These are phyloP conservation scores for Trachelus tabidus DNA, from an alignment of 2,888 invertebrate species.

Conservation along the genomic window DNA sequence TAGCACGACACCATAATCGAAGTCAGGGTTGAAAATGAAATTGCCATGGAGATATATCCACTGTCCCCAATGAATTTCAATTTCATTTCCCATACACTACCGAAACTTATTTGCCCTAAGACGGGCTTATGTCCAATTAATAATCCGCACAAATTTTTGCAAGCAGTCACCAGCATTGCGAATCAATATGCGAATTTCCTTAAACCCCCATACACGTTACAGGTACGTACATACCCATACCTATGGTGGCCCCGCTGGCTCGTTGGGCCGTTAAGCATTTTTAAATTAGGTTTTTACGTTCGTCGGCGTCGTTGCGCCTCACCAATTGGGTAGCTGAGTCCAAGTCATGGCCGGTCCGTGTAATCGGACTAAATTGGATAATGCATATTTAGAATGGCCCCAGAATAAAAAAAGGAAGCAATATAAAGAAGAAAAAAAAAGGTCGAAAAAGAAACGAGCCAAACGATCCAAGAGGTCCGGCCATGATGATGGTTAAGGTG, in stretches of 20 bases:
- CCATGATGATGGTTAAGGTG: conserved; percentile 3
- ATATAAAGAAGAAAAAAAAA: conserved; percentile 8
- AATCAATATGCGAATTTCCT: too few species aligned
- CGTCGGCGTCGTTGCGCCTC: conserved; percentile 29
- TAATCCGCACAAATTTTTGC: too few species aligned
- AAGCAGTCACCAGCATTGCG: too few species aligned
- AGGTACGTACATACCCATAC: too few species aligned
- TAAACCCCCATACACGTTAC: too few species aligned
- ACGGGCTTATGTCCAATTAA: too few species aligned
- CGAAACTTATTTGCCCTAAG: too few species aligned
- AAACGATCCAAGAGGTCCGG: not conserved
- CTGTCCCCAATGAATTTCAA: too few species aligned
- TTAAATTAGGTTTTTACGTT: conserved; percentile 51
- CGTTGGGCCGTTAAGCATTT: conserved; percentile 43
- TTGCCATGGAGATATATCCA: too few species aligned
- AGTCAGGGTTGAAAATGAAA: too few species aligned
- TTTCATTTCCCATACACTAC: too few species aligned
- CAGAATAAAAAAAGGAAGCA: conserved; percentile 29
- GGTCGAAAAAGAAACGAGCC: not conserved
- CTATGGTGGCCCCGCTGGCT: conserved; percentile 16
- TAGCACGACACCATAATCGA: too few species aligned
- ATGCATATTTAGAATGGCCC: conserved; percentile 49
- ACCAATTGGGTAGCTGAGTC: conserved; percentile 38
- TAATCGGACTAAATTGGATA: conserved; percentile 58
- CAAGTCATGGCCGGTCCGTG: conserved; percentile 45